These are phyloP conservation scores for Cotesia typhae DNA, from an alignment of 1,140 invertebrate genomes.

Conservation along the genomic window DNA sequence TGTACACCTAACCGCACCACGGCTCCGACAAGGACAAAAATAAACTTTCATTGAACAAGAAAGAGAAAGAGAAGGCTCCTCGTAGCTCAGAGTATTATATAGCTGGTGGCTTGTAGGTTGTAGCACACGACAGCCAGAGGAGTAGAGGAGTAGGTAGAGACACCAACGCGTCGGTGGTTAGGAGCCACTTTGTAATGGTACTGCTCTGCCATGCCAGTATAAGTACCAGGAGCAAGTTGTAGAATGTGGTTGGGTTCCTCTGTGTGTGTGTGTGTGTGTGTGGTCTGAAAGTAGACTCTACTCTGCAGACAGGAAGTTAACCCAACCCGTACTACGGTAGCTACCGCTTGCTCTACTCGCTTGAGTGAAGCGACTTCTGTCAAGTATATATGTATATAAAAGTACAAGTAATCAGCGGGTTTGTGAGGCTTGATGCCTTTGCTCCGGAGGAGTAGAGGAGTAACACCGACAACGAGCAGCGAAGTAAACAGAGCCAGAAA, in stretches of 20 bases:
- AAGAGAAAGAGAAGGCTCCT: background rate
- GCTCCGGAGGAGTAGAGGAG: too few relatives aligned
- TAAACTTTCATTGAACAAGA: conserved; percentile 1
- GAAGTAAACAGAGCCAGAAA: too few relatives aligned
- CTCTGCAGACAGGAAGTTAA: conserved; percentile 17
- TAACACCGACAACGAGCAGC: too few relatives aligned
- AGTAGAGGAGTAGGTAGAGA: background rate
- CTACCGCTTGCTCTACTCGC: background rate
- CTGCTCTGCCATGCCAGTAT: too few relatives aligned
- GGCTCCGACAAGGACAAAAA: background rate
- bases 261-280: conserved; percentile 14
- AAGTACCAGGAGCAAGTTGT: too few relatives aligned
- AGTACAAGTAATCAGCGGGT: conserved; percentile 14
- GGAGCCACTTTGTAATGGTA: background rate
- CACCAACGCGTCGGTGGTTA: conserved; percentile 9
- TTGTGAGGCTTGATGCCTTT: background rate
- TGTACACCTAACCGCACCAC: too few relatives aligned
- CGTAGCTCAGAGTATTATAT: too few relatives aligned
- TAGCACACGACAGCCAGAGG: too few relatives aligned
- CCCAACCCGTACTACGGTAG: background rate
- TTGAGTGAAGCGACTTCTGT: background rate
- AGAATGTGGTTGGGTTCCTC: background rate
- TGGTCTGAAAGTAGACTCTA: conserved; percentile 11
- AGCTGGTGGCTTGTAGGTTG: background rate
- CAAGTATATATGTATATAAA: background rate